Evolutionary conservation across 2,888 invertebrate genomes (phyloP), one percentile per base, ranked within the genome.

Genomic region (Tridacna crocea): DNA sequence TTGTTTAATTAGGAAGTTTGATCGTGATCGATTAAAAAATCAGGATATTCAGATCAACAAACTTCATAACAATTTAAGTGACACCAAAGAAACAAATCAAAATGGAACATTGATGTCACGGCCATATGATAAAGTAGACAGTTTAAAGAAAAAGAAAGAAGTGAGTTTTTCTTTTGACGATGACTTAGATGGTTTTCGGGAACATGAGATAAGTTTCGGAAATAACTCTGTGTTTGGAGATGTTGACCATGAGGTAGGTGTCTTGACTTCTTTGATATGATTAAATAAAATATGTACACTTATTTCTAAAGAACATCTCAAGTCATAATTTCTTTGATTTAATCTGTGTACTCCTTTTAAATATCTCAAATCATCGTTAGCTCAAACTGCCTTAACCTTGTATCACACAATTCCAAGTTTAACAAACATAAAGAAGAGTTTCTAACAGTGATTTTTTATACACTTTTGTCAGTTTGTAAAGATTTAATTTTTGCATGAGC

Each of bases 121-220:
- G 0, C 70, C 78, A 22, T 80, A 85, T 75, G 88, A 86, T 27
- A 84, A 84, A 79, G 60, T 85, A 12, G 87, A 84, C 63, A 75
- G 77, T 24, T 79, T 86, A 66, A 85, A 85, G 66, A 89, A 88
- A 82, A 89, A 87, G 74, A 89, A 89, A 48, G 89, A 87, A 83
- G 89, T 89, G 27, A 89, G 89, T 66, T 89, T 89, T 77, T 86
- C 88, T n/a, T 83, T 89, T 63, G 86, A 88, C 61, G 89, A 88
- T 61, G 88, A 87, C 46, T 24, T 84, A 22, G 87, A 87, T 76
- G 79, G 80, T 19, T 66, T 84, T 6, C 48, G 76, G 22, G 83
- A 87, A n/a, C 87, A 87, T 78, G 87, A 87, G 72, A 63, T 84
- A 24, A 84, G 83, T 60, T 87, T 84, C 63, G 81, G 82, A 55